Evolutionary conservation across 2,113 vertebrate species (phyloP).

Genomic region (Spheniscus mendiculus): DNA sequence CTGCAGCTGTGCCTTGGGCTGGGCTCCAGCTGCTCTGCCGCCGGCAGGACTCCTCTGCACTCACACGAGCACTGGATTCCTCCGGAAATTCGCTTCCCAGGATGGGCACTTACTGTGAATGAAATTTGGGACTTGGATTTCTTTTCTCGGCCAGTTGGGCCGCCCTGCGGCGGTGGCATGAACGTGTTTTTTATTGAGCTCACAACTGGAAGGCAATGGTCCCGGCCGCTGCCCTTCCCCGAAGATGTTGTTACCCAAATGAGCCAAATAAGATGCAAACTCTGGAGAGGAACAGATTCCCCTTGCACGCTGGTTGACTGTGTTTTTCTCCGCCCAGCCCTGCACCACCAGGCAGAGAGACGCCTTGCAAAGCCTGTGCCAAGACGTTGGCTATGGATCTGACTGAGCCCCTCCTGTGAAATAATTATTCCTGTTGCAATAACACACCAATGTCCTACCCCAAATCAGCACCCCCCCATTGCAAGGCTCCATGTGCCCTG

Average conservation of each 20-base stretch:
- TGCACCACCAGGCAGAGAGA: neutral
- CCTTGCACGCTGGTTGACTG: fast-evolving
- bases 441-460: fast-evolving
- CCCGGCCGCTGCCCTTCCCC: neutral
- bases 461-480: fast-evolving
- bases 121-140: neutral
- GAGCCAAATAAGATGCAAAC: neutral
- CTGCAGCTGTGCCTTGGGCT: constrained; percentile 49
- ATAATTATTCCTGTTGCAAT: neutral
- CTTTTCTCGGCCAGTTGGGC: neutral
- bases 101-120: neutral
- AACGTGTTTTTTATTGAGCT: fast-evolving
- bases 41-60: neutral
- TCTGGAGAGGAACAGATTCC: neutral
- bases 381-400: neutral
- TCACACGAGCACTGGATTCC: neutral
- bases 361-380: neutral
- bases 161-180: fast-evolving
- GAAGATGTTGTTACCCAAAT: fast-evolving
- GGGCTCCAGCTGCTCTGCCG: constrained; percentile 42
- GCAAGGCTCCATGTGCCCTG: fast-evolving
- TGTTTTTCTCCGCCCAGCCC: neutral
- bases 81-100: neutral
- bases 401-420: neutral
- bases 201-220: neutral